Conservation (phyloP, 2,797 vertebrate species). For the Lepus townsendii region DNA sequence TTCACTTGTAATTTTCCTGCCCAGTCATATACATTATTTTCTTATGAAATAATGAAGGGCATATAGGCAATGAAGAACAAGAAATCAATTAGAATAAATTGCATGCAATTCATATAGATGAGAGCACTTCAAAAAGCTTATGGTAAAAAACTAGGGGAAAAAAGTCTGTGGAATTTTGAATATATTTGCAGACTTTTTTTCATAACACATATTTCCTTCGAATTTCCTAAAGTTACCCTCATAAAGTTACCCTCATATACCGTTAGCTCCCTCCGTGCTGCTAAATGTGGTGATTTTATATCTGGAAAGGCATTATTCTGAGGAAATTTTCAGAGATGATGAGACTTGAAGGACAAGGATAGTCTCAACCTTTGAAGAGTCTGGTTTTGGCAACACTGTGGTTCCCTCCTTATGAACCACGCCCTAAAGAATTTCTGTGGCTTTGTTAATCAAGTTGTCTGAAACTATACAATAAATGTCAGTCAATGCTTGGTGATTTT, state of each 20-base stretch:
- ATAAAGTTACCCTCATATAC: too few relatives aligned
- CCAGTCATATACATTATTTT: neutral
- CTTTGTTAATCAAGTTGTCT: neutral
- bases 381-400: neutral
- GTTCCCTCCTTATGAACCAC: neutral
- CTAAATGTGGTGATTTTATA: neutral
- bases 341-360: neutral
- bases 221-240: too few relatives aligned
- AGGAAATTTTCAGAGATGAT: neutral
- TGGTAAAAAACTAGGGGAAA: too few relatives aligned
- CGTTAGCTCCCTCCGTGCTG: too few relatives aligned
- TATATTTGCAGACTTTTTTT: too few relatives aligned
- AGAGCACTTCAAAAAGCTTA: too few relatives aligned
- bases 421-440: neutral
- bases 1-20: neutral
- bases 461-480: neutral
- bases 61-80: neutral
- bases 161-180: too few relatives aligned
- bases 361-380: neutral
- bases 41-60: neutral
- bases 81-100: neutral
- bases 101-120: neutral
- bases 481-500: neutral
- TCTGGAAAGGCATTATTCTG: neutral
- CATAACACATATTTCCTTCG: too few relatives aligned